Percentiles rank a stretch among this genome's conserved stretches.
These are phyloP conservation scores for Rhopalosiphum nymphaeae DNA, from an alignment of 2,888 invertebrate genomes.

Conservation along the genomic window DNA sequence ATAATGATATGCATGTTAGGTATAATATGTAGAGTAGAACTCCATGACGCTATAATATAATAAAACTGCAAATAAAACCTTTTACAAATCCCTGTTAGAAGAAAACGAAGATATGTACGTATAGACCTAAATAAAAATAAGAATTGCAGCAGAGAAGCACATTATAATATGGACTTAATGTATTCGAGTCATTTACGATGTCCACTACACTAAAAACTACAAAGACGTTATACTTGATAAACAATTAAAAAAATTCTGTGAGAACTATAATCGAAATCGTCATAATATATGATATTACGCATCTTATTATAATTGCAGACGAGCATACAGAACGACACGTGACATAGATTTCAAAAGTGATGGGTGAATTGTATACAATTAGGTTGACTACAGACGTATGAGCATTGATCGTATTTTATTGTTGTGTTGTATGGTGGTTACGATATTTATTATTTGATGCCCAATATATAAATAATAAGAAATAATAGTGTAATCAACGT, in stretches of 20 bases:
- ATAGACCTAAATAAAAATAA: neutral
- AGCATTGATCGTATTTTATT: neutral
- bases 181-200: neutral
- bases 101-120: neutral
- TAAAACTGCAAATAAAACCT: neutral
- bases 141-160: neutral
- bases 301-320: no score
- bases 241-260: no score
- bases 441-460: neutral
- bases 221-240: neutral
- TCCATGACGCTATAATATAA: no score
- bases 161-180: neutral
- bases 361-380: no score
- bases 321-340: no score
- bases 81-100: neutral
- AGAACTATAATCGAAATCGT: no score
- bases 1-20: neutral
- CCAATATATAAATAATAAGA: neutral
- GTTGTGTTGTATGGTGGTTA: neutral
- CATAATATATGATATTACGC: no score
- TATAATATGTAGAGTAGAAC: no score
- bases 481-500: neutral
- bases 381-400: no score
- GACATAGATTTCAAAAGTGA: no score
- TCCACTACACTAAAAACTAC: neutral